Evolutionary conservation across 2,888 invertebrate genomes (phyloP).

Genomic region (Caenorhabditis macrosperma): DNA sequence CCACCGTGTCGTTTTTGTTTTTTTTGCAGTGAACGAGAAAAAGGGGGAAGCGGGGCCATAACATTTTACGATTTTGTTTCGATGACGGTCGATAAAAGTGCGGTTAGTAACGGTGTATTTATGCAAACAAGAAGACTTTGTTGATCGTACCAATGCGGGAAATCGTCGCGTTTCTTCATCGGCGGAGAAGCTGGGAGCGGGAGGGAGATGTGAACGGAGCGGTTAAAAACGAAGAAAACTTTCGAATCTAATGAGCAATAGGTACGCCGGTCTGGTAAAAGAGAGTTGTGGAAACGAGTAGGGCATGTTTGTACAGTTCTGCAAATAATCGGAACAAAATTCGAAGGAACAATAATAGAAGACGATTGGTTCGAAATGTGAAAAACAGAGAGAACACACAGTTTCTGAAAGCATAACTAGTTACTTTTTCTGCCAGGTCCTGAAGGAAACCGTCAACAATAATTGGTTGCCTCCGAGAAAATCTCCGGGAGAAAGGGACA

Average conservation of each 20-base stretch:
- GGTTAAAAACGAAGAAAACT: too few relatives aligned
- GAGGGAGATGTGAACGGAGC: too few relatives aligned
- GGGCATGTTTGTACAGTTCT: constrained; percentile 48
- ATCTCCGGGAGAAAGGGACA: constrained; percentile 9
- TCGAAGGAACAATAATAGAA: too few relatives aligned
- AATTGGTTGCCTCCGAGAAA: too few relatives aligned
- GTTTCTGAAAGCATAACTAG: too few relatives aligned
- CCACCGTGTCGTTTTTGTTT: constrained; percentile 3
- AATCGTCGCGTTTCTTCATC: too few relatives aligned
- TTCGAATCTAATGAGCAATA: neutral
- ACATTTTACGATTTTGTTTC: constrained; percentile 13
- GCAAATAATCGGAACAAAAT: constrained; percentile 34
- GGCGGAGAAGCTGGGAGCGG: too few relatives aligned
- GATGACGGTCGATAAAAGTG: constrained; percentile 35
- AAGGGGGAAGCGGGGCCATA: constrained; percentile 2
- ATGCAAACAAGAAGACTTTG: constrained; percentile 10
- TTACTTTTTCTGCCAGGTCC: too few relatives aligned
- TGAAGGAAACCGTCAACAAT: too few relatives aligned
- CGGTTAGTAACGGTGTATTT: constrained; percentile 13
- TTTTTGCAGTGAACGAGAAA: neutral
- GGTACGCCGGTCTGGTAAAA: neutral
- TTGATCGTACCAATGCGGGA: neutral
- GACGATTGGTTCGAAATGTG: too few relatives aligned
- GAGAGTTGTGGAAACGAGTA: constrained; percentile 1
- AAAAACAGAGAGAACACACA: too few relatives aligned